Conservation (phyloP, 2,888 invertebrate genomes). For the Hypomecis punctinalis region DNA sequence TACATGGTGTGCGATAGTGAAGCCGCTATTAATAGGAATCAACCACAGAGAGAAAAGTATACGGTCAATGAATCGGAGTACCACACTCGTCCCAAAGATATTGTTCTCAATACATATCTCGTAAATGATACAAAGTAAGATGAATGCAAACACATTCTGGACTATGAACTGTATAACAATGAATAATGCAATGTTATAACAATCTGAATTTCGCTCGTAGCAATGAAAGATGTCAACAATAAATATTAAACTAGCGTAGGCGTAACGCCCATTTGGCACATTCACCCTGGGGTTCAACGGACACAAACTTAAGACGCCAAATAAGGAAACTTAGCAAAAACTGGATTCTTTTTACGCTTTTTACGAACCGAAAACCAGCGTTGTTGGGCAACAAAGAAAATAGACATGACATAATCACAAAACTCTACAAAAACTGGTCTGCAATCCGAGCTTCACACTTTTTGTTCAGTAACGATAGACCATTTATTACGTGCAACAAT, state of each 20-base stretch:
- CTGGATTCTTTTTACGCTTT: slow-evolving; percentile 40
- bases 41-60: background rate
- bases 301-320: slow-evolving; percentile 55
- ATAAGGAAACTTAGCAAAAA: slow-evolving; percentile 50
- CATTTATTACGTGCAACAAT: slow-evolving; percentile 39
- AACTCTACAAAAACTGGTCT: slow-evolving; percentile 46
- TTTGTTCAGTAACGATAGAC: slow-evolving; percentile 44
- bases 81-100: slow-evolving; percentile 1
- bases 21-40: slow-evolving; percentile 12
- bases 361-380: slow-evolving; percentile 25
- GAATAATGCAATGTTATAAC: slow-evolving; percentile 18
- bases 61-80: background rate
- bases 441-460: slow-evolving; percentile 49
- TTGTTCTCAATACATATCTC: slow-evolving; percentile 1
- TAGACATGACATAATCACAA: slow-evolving; percentile 37
- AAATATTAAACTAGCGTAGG: slow-evolving; percentile 54
- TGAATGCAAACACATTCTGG: slow-evolving; percentile 16
- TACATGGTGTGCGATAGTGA: background rate
- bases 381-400: slow-evolving; percentile 36
- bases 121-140: slow-evolving; percentile 7
- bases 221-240: slow-evolving; percentile 41
- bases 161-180: slow-evolving; percentile 13
- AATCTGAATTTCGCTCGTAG: slow-evolving; percentile 8
- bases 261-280: slow-evolving; percentile 59
- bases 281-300: slow-evolving; percentile 66